Evolutionary conservation across 2,113 vertebrate species (phyloP), one percentile per base, ranked within the genome.

Genomic region (Empidonax alnorum): DNA sequence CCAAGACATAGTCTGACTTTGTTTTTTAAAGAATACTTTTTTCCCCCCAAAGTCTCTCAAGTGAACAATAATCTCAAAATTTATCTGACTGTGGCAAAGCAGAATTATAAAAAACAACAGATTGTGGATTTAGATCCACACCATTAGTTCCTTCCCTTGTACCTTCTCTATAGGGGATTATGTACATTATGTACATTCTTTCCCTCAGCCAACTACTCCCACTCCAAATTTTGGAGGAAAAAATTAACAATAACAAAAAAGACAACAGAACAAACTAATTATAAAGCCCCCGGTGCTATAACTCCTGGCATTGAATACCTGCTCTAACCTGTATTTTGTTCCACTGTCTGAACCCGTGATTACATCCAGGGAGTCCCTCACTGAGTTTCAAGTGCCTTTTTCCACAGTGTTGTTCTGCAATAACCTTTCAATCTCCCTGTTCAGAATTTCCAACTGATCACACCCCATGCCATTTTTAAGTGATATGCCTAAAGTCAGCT

Each of bases 361-460:
- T 93, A 53, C 2, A 90, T 73, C 52, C 92, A 76, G 73, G 69
- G 67, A 93, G 37, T 77, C 92, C 33, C 7, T 71, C 82, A 83
- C 61, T 87, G 88, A 96, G 65, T 42, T 89, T 91, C 21, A 79
- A 92, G 75, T 37, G 41, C 20, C 50, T 92, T 73, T 83, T 92
- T 82, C 84, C 73, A 67, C 0, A 4, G 35, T 80, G 73, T 1
- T 58, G 50, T 4, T 96, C 61, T 77, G 56, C 9, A 91, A 96
- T 14, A 81, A 65, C 49, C 41, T 89, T 66, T 84, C 66, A 53
- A 94, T 84, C 58, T 89, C 88, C 87, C 90, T 92, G 95, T 84
- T 87, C 84, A 93, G 81, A 87, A 78, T 91, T 67, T 89, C 95
- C 79, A 90, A 90, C 8, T 92, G 23, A 95, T 93, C 87, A 96